These are phyloP conservation scores for Merodon equestris DNA, from an alignment of 2,888 invertebrate species.

Conservation along the genomic window DNA sequence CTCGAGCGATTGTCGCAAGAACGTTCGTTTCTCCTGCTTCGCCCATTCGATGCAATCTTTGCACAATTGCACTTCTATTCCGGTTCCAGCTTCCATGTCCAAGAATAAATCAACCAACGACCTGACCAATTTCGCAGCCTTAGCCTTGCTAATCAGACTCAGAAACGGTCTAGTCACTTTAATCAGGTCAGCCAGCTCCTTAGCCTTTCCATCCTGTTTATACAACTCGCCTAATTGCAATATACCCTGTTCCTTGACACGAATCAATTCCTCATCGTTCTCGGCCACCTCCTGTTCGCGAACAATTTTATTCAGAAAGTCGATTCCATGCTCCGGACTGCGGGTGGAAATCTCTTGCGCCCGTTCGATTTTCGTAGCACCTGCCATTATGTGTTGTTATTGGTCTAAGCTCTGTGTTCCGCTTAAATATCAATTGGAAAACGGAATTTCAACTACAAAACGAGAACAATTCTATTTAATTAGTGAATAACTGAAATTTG, in stretches of 20 bases:
- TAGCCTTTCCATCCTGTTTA: constrained; percentile 95
- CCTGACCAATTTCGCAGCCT: constrained; percentile 98
- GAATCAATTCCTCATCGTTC: constrained; percentile 94
- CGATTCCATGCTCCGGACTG: constrained; percentile 87
- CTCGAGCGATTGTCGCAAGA: constrained; percentile 96
- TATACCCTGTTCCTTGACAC: constrained; percentile 95
- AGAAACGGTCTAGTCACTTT: constrained; percentile 97
- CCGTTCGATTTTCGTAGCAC: constrained; percentile 93
- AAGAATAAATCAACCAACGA: constrained; percentile 98
- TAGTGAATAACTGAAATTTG: constrained; percentile 44
- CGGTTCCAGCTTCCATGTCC: constrained; percentile 97
- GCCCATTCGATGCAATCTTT: constrained; percentile 99
- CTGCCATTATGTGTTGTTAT: constrained; percentile 83
- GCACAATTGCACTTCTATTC: constrained; percentile 94
- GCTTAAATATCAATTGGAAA: constrained; percentile 6
- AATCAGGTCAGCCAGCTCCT: constrained; percentile 94
- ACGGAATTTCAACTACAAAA: constrained; percentile 17
- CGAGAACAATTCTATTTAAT: constrained; percentile 26
- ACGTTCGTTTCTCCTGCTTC: constrained; percentile 97
- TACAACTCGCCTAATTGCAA: constrained; percentile 94
- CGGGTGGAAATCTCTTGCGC: constrained; percentile 87
- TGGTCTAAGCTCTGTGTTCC: constrained; percentile 3
- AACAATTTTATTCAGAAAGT: constrained; percentile 87
- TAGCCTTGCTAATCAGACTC: constrained; percentile 97
- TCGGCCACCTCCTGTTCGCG: constrained; percentile 87